Evolutionary conservation across 2,797 vertebrate genomes (phyloP).

Genomic region (Sebastes cheni): DNA sequence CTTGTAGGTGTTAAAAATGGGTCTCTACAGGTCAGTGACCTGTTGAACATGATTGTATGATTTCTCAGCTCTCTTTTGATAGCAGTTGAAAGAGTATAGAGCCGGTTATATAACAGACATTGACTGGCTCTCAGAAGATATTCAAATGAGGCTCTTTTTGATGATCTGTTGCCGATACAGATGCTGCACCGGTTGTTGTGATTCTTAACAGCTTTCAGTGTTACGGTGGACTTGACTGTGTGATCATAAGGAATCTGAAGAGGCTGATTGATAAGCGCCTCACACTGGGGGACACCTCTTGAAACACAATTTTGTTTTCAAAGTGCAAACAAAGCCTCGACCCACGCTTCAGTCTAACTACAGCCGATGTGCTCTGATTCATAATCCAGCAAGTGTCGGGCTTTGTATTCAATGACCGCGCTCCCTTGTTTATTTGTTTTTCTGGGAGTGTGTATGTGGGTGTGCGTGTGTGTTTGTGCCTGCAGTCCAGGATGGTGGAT

Average conservation of each 20-base stretch:
- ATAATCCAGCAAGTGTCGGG: neutral
- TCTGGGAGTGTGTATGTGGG: neutral
- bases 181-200: neutral
- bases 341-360: neutral
- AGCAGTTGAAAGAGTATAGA: neutral
- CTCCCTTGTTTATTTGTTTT: conserved; percentile 9
- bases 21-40: neutral
- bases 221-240: neutral
- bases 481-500: neutral
- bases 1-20: neutral
- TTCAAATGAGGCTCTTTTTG: conserved; percentile 1
- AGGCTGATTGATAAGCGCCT: conserved; percentile 9
- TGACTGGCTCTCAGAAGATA: conserved; percentile 3
- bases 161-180: neutral
- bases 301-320: conserved; percentile 10
- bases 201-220: conserved; percentile 1
- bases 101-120: neutral
- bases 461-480: neutral
- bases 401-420: neutral
- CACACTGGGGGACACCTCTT: neutral
- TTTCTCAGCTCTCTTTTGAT: neutral
- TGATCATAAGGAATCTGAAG: conserved; percentile 22
- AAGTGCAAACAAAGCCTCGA: conserved; percentile 24
- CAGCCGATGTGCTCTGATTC: conserved; percentile 33
- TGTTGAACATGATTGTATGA: neutral